Conservation (phyloP, 2,888 invertebrate genomes). For the Scaptodrosophila latifasciaeformis region DNA sequence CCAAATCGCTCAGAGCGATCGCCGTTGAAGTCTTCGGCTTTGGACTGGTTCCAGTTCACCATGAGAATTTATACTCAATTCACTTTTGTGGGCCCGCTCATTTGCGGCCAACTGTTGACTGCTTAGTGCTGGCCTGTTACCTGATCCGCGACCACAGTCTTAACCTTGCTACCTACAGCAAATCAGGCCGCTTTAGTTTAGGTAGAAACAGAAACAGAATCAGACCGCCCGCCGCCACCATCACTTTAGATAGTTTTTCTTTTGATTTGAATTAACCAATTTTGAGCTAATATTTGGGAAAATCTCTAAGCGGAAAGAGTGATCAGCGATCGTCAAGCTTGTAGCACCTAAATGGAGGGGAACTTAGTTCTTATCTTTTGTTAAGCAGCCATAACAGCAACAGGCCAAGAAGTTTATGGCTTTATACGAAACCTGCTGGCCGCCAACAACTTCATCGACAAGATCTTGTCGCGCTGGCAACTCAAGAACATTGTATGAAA, state of each 20-base stretch:
- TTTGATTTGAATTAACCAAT: too few species aligned
- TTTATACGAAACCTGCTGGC: constrained; percentile 56
- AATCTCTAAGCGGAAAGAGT: constrained; percentile 19
- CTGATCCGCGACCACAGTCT: constrained; percentile 31
- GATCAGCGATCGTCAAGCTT: not conserved
- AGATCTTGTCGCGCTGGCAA: not conserved
- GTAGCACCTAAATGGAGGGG: too few species aligned
- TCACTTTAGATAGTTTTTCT: too few species aligned
- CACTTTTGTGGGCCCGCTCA: too few species aligned
- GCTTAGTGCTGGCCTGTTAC: constrained; percentile 17
- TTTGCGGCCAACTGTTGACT: constrained; percentile 34
- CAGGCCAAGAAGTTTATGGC: constrained; percentile 46
- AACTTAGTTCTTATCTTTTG: constrained; percentile 6
- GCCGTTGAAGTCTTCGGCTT: constrained; percentile 32
- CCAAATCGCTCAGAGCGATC: constrained; percentile 1
- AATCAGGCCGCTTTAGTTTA: constrained; percentile 16
- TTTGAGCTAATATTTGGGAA: too few species aligned
- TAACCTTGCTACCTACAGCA: constrained; percentile 38
- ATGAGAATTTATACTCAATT: constrained; percentile 44
- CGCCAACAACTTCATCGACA: constrained; percentile 12
- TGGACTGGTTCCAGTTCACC: constrained; percentile 51
- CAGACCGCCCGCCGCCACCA: not conserved
- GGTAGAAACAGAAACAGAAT: constrained; percentile 4
- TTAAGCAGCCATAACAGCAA: too few species aligned
- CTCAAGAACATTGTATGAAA: too few species aligned